Conservation (phyloP, 2,113 vertebrate species). For the Neolamprologus fasciatus region DNA sequence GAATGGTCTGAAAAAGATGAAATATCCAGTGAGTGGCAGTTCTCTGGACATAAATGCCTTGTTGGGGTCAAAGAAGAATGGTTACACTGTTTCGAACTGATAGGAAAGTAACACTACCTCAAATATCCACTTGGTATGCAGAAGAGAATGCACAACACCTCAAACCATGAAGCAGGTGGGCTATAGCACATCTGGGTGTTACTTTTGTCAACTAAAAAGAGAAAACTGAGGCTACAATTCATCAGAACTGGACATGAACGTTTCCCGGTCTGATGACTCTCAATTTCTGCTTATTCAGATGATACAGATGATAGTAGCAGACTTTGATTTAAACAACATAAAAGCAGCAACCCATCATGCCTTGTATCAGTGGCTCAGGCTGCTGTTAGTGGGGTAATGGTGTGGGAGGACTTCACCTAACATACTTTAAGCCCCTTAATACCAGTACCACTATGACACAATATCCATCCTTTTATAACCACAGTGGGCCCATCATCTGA, state of each 20-base stretch:
- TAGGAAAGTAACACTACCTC: neutral
- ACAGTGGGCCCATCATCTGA: neutral
- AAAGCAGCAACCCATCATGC: fast-evolving
- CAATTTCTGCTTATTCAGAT: neutral
- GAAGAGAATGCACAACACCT: neutral
- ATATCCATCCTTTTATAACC: fast-evolving
- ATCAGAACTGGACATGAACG: neutral
- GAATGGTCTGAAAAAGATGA: neutral
- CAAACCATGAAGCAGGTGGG: neutral
- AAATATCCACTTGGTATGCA: neutral
- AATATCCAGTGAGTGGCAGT: neutral
- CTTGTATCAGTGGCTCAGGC: neutral
- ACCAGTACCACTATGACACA: neutral
- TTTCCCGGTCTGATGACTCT: neutral
- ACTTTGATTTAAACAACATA: neutral
- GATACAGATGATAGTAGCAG: neutral
- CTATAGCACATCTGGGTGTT: neutral
- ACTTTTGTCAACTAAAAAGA: neutral
- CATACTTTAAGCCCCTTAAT: neutral
- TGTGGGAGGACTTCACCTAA: neutral
- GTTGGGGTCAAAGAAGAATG: neutral
- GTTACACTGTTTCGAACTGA: neutral
- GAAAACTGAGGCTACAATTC: neutral
- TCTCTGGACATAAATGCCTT: neutral
- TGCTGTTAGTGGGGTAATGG: neutral